Evolutionary conservation across 2,888 invertebrate species (phyloP).

Genomic region (Chrysotoxum bicinctum): DNA sequence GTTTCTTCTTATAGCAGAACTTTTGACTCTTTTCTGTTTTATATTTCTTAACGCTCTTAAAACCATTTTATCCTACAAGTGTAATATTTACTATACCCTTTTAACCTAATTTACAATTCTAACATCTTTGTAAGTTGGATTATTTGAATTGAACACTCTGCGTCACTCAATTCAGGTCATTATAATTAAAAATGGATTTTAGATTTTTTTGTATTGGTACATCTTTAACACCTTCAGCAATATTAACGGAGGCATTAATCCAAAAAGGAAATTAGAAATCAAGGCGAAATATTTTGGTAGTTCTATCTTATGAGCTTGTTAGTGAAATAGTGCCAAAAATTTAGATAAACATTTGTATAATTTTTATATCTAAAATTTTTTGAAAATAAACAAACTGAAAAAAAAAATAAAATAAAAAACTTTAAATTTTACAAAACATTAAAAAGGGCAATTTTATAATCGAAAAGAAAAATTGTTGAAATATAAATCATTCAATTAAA

Average conservation of each 20-base stretch:
- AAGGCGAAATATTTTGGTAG: background rate
- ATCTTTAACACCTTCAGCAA: background rate
- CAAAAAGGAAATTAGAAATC: background rate
- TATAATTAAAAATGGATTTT: background rate
- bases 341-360: no score
- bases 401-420: no score
- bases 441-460: no score
- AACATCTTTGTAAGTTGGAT: background rate
- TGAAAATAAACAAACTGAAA: no score
- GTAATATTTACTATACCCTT: conserved; percentile 17
- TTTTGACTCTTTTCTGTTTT: conserved; percentile 14
- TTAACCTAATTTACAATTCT: conserved; percentile 19
- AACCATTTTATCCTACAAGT: conserved; percentile 5
- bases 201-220: background rate
- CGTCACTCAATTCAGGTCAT: background rate
- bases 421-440: no score
- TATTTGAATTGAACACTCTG: background rate
- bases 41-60: background rate
- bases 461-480: no score
- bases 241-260: background rate
- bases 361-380: no score
- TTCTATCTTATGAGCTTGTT: background rate
- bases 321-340: no score
- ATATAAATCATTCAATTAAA: no score
- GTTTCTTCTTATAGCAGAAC: conserved; percentile 12